These are phyloP conservation scores for Trissolcus brochymenae DNA, from an alignment of 2,888 invertebrate genomes.

Conservation along the genomic window DNA sequence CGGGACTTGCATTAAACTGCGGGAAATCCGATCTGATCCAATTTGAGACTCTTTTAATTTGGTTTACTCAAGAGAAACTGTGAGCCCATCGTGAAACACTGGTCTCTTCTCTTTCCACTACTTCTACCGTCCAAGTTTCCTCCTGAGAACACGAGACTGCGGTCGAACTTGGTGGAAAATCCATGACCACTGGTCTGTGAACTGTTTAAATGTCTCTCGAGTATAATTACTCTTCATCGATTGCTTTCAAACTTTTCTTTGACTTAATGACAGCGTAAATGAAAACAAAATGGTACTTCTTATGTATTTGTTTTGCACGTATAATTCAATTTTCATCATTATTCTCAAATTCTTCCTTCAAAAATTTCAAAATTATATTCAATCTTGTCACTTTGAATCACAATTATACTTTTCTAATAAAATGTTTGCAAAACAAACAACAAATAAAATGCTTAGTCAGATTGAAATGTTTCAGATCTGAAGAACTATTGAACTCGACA, in stretches of 20 bases:
- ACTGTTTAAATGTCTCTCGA: constrained; percentile 52
- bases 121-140: constrained; percentile 53
- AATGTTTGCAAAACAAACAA: too few species aligned
- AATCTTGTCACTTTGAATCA: too few species aligned
- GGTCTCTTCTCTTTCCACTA: constrained; percentile 40
- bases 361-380: too few species aligned
- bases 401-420: too few species aligned
- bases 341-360: too few species aligned
- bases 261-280: constrained; percentile 29
- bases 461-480: too few species aligned
- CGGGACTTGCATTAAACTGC: constrained; percentile 58
- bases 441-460: too few species aligned
- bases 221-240: constrained; percentile 56
- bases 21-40: constrained; percentile 59
- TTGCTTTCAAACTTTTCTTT: constrained; percentile 29
- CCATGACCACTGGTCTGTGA: constrained; percentile 51
- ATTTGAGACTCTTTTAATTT: constrained; percentile 58
- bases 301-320: neutral
- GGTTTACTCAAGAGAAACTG: constrained; percentile 58
- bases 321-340: neutral
- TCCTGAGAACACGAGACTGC: constrained; percentile 51
- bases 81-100: constrained; percentile 55
- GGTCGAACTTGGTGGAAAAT: constrained; percentile 52
- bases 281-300: constrained; percentile 24
- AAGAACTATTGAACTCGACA: neutral